These are phyloP conservation scores for Neogobius melanostomus DNA, from an alignment of 2,113 vertebrate genomes.

Conservation along the genomic window DNA sequence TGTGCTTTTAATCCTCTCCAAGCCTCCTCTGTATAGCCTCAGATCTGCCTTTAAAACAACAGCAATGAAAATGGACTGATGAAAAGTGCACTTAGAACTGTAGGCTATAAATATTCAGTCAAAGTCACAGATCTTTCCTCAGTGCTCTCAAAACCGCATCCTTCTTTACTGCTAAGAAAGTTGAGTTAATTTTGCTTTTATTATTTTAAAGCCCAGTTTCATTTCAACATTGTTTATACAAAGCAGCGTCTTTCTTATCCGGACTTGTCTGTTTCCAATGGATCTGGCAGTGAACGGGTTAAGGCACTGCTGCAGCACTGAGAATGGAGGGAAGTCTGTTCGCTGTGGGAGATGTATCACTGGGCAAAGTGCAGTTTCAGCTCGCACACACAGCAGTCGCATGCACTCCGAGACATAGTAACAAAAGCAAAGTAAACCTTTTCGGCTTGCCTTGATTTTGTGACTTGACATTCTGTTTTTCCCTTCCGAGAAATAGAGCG, in stretches of 20 bases:
- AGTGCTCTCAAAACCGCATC: too few relatives aligned
- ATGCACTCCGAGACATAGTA: background rate
- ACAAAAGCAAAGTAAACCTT: background rate
- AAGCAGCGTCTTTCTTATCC: background rate
- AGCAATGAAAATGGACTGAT: background rate
- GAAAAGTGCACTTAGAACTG: background rate
- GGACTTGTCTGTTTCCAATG: background rate
- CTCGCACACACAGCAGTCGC: background rate
- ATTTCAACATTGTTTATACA: background rate
- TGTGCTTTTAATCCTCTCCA: conserved; percentile 33
- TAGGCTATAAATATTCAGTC: background rate
- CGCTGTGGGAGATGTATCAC: conserved; percentile 16
- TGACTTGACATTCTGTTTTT: background rate
- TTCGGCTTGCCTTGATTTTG: background rate
- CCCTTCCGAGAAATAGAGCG: background rate
- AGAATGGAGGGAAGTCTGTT: conserved; percentile 45
- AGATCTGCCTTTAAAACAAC: background rate
- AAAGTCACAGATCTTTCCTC: too few relatives aligned
- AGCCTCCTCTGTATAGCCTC: background rate
- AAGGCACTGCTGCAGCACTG: conserved; percentile 65
- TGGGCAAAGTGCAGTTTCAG: conserved; percentile 34
- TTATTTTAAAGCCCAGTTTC: background rate
- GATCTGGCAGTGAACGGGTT: conserved; percentile 56
- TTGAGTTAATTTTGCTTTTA: too few relatives aligned
- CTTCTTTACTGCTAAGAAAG: too few relatives aligned